These are phyloP conservation scores for Marasmarcha lunaedactyla DNA, from an alignment of 2,888 invertebrate genomes.

Conservation along the genomic window DNA sequence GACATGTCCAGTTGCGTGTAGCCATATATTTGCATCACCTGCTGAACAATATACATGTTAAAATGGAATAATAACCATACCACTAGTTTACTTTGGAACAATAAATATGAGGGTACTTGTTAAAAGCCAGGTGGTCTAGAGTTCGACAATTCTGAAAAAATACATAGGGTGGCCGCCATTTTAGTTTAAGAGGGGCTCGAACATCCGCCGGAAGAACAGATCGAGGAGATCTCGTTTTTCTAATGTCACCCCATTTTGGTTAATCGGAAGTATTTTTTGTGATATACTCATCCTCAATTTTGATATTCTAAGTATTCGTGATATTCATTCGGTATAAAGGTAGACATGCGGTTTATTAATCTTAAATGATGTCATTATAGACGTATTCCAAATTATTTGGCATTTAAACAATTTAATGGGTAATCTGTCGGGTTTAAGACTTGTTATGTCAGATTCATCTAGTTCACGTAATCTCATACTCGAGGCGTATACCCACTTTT, in stretches of 20 bases:
- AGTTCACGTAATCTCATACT: constrained; percentile 71
- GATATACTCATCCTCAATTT: neutral
- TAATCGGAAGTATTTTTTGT: constrained; percentile 19
- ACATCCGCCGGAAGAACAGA: constrained; percentile 36
- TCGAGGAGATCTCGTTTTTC: constrained; percentile 20
- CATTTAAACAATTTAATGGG: no score
- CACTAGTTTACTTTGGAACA: no score
- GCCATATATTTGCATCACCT: no score
- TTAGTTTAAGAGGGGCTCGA: constrained; percentile 25
- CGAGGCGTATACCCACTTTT: constrained; percentile 38
- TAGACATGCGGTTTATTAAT: no score
- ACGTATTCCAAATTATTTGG: no score
- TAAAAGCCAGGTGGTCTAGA: constrained; percentile 27
- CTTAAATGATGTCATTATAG: no score
- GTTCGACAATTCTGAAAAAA: constrained; percentile 13
- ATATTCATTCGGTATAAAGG: no score
- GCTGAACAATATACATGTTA: no score
- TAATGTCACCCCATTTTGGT: constrained; percentile 6
- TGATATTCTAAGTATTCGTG: neutral
- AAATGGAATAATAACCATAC: no score
- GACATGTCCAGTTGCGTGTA: no score
- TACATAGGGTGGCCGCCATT: constrained; percentile 29
- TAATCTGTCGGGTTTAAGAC: no score
- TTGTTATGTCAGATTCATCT: no score
- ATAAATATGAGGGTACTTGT: constrained; percentile 14